Conservation (phyloP, 2,888 invertebrate species). For the Galeruca laticollis region DNA sequence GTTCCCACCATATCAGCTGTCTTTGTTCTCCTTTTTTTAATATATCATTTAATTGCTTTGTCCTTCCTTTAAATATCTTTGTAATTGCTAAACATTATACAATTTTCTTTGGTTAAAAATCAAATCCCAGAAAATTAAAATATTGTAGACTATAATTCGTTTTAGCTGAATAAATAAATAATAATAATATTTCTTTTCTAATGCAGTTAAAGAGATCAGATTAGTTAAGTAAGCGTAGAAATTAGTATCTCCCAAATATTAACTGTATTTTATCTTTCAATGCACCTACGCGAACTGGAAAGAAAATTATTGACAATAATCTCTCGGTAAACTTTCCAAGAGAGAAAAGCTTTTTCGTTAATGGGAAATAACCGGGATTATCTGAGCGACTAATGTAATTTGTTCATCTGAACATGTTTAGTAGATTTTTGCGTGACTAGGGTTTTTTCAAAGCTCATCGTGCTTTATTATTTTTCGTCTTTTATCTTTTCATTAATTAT, state of each 20-base stretch:
- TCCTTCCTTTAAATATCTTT: too few relatives aligned
- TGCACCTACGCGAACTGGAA: conserved; percentile 29
- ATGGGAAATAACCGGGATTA: conserved; percentile 65
- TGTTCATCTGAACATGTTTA: conserved; percentile 67
- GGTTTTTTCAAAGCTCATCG: conserved; percentile 61
- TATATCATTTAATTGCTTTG: too few relatives aligned
- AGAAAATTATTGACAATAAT: conserved; percentile 27
- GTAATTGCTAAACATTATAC: too few relatives aligned
- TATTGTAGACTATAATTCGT: too few relatives aligned
- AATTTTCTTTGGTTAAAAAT: too few relatives aligned
- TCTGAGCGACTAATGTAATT: conserved; percentile 66
- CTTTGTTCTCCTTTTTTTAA: too few relatives aligned
- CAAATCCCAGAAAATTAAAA: too few relatives aligned
- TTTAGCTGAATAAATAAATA: too few relatives aligned
- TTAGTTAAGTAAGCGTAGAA: neutral
- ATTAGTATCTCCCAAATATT: neutral
- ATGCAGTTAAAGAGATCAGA: too few relatives aligned
- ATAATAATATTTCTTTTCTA: too few relatives aligned
- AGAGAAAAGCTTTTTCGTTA: conserved; percentile 66
- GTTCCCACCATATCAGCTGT: too few relatives aligned
- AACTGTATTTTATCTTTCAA: conserved; percentile 21
- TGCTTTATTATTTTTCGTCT: conserved; percentile 64
- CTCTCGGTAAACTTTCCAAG: conserved; percentile 51
- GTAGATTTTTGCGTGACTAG: conserved; percentile 66
- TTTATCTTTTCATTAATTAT: conserved; percentile 66